Evolutionary conservation across 1,140 invertebrate species (phyloP), one percentile per base, ranked within the genome.

Genomic region (Oscheius sp.): DNA sequence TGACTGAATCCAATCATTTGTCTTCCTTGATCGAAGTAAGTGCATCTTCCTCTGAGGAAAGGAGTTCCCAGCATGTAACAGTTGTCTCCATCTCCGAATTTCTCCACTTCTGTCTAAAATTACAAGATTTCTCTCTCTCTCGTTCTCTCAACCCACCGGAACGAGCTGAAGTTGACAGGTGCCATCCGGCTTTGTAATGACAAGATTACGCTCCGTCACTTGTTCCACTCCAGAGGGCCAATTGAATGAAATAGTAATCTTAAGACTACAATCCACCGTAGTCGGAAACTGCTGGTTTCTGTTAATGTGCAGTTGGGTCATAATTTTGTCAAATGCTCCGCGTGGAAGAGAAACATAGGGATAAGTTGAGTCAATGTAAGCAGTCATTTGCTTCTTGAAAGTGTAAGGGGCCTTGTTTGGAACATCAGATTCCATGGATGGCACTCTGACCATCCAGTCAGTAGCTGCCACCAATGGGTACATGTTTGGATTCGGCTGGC

Each of bases 281-380:
- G 61, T 32, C 13, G 61, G 61, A 4, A 63, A 26, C 10, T 13
- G 61, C 0, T 26, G 31, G 61, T 34, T 63, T 13, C 32, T 13
- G 31, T 13, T 13, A 34, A 63, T 26, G 23, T 32, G 28, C 18
- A 63, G 15, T 32, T 32, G 23, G 61, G 10, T 0, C 26, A 63
- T 26, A 26, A 63, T 32, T 7, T 63, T 34, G 26, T 10, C 15
- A n/a, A n/a, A n/a, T n/a, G n/a, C n/a, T n/a, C n/a, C n/a, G n/a
- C n/a, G n/a, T n/a, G 61, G 61, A 63, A 32, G 28, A n/a, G 61
- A 18, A n/a, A 63, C 35, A 32, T 15, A 63, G 15, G 10, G 61
- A 32, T 26, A 63, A 32, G 61, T 38, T 10, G 61, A 63, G 61
- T 63, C 61, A 26, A 63, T 34, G 31, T n/a, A n/a, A n/a, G n/a